A percentile compares a stretch with the other conserved stretches of the same genome.
Conservation (phyloP, 2,888 invertebrate species). For the Aspidiotus rigidus region DNA sequence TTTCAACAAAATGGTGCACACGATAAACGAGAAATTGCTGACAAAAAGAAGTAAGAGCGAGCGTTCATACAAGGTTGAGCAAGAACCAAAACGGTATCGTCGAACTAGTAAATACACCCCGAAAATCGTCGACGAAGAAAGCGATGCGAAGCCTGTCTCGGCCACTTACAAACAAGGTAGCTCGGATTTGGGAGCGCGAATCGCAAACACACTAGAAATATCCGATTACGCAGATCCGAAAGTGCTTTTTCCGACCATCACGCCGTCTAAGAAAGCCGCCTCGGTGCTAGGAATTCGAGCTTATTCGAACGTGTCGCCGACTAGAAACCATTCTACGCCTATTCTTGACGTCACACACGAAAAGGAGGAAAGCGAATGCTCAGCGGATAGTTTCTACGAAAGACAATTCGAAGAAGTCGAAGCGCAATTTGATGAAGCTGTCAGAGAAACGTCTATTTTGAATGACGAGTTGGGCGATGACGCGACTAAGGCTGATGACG, state of each 20-base stretch:
- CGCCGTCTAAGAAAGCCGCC: conserved; percentile 39
- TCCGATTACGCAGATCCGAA: conserved; percentile 78
- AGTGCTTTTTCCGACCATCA: conserved; percentile 50
- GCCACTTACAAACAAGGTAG: conserved; percentile 65
- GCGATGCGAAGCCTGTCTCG: conserved; percentile 9
- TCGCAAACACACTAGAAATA: conserved; percentile 51
- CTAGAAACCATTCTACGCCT: background rate
- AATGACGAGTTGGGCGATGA: background rate
- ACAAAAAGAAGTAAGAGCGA: conserved; percentile 42
- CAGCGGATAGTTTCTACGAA: conserved; percentile 65
- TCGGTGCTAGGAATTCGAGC: conserved; percentile 41
- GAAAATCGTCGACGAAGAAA: conserved; percentile 35
- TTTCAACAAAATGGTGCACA: conserved; percentile 40
- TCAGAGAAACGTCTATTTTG: conserved; percentile 44
- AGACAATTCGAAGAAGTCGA: conserved; percentile 66
- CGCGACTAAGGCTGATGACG: background rate
- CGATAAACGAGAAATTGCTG: conserved; percentile 41
- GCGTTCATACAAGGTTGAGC: conserved; percentile 38
- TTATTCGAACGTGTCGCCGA: conserved; percentile 36
- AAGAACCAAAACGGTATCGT: background rate
- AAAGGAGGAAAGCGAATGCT: conserved; percentile 42
- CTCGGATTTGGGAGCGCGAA: conserved; percentile 72
- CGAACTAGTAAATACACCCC: background rate
- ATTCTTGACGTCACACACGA: conserved; percentile 19
- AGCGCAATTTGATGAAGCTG: conserved; percentile 54